A percentile compares a stretch with the other conserved stretches of the same genome.
These are phyloP conservation scores for Cheilosia scutellata DNA, from an alignment of 2,888 invertebrate species.

Conservation along the genomic window DNA sequence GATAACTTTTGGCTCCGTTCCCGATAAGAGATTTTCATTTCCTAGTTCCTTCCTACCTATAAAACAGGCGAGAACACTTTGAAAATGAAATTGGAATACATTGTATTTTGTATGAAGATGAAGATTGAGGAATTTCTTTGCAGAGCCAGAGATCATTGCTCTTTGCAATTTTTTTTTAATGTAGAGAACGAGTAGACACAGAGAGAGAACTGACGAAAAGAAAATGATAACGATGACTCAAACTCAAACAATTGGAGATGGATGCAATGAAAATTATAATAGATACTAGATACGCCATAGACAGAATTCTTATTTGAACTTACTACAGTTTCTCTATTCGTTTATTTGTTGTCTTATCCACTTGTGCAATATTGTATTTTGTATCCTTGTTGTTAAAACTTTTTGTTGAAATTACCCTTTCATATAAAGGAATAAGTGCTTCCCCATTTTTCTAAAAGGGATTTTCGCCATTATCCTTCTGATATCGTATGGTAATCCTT, in stretches of 20 bases:
- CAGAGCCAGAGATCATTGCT: constrained; percentile 65
- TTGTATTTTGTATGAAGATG: too few species aligned
- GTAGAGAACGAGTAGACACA: neutral
- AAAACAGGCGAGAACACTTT: constrained; percentile 23
- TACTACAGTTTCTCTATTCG: constrained; percentile 40
- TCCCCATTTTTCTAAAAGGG: constrained; percentile 64
- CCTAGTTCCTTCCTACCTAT: neutral
- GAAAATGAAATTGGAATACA: constrained; percentile 46
- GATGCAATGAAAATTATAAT: constrained; percentile 25
- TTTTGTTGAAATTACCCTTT: constrained; percentile 53
- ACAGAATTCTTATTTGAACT: constrained; percentile 6
- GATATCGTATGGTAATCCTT: constrained; percentile 23
- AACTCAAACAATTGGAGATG: constrained; percentile 5
- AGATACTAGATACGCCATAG: neutral
- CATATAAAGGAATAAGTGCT: constrained; percentile 49
- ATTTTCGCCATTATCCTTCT: constrained; percentile 54
- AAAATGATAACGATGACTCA: constrained; percentile 45
- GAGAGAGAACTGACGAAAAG: constrained; percentile 17
- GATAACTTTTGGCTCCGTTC: too few species aligned
- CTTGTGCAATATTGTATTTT: constrained; percentile 18
- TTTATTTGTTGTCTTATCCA: constrained; percentile 51
- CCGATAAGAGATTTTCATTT: neutral
- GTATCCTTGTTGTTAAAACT: neutral
- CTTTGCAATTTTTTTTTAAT: constrained; percentile 53
- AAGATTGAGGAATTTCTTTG: constrained; percentile 46